phyloP scores from a whole-genome alignment of 2,113 vertebrate species.

The Notothenia rossii region DNA sequence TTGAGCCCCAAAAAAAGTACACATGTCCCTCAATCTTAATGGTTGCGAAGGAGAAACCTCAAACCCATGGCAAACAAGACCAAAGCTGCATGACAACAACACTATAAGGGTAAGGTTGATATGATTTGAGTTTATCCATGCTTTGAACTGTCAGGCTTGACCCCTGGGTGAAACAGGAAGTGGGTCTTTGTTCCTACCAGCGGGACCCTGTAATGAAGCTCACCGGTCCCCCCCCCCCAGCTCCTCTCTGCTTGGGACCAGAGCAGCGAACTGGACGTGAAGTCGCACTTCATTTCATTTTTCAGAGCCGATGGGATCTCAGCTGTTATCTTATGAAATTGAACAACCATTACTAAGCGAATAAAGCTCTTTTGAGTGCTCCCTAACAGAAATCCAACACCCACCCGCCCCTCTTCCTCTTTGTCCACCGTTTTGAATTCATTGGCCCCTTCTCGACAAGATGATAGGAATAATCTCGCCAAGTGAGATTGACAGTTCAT shows the following conservation, averaged over 20 bases:
- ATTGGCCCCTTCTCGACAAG: slow-evolving; percentile 85
- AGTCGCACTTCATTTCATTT: slow-evolving; percentile 96
- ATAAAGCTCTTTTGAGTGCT: slow-evolving; percentile 93
- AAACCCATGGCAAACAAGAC: not conserved
- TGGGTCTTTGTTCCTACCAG: slow-evolving; percentile 86
- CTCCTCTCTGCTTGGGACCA: slow-evolving; percentile 86
- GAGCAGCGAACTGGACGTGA: slow-evolving; percentile 87
- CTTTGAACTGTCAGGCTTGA: slow-evolving; percentile 84
- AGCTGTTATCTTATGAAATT: slow-evolving; percentile 95
- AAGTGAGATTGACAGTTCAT: slow-evolving; percentile 96
- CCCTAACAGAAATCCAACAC: slow-evolving; percentile 85
- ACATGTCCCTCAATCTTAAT: not conserved
- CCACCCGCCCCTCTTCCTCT: slow-evolving; percentile 84
- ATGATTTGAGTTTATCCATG: slow-evolving; percentile 72
- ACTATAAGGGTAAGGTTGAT: not conserved
- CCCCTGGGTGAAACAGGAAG: slow-evolving; percentile 64
- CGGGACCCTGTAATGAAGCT: slow-evolving; percentile 89
- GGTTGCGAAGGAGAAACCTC: not conserved
- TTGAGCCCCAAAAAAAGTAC: not conserved
- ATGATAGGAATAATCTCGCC: slow-evolving; percentile 96
- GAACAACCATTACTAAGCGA: slow-evolving; percentile 90
- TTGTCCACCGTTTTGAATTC: slow-evolving; percentile 96
- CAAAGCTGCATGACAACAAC: not conserved
- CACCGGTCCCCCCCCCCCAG: slow-evolving; percentile 84
- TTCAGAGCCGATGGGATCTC: slow-evolving; percentile 91